A percentile compares a stretch with the other conserved stretches of the same genome.
phyloP scores from a whole-genome alignment of 2,888 invertebrate genomes.

The Cordilura impudica region DNA sequence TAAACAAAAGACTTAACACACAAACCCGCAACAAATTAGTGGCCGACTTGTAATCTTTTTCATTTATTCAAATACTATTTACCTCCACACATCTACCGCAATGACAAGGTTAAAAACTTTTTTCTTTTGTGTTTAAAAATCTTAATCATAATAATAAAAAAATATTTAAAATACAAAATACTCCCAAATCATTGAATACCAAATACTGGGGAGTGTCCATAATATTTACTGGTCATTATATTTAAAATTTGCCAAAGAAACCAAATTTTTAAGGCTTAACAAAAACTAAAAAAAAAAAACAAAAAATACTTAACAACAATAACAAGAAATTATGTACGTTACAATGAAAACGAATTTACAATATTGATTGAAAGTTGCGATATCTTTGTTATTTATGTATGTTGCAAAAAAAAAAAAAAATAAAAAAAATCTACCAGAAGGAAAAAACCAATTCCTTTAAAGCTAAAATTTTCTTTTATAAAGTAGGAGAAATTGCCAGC shows the following conservation, averaged over 20 bases:
- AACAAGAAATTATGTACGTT: neutral
- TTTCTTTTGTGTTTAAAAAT: slow-evolving; percentile 35
- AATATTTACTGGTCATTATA: slow-evolving; percentile 60
- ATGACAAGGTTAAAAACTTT: slow-evolving; percentile 55
- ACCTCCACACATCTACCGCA: neutral
- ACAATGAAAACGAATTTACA: slow-evolving; percentile 59
- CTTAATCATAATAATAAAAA: slow-evolving; percentile 49
- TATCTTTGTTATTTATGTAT: slow-evolving; percentile 60
- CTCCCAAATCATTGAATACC: slow-evolving; percentile 55
- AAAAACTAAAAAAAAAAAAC: slow-evolving; percentile 4
- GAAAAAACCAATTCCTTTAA: slow-evolving; percentile 47
- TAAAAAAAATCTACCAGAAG: neutral
- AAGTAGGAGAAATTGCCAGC: slow-evolving; percentile 39
- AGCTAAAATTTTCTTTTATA: slow-evolving; percentile 11
- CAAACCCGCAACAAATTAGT: neutral
- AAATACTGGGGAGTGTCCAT: slow-evolving; percentile 60
- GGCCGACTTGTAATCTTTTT: neutral
- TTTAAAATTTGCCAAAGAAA: slow-evolving; percentile 45
- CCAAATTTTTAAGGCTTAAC: slow-evolving; percentile 57
- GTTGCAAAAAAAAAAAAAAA: slow-evolving; percentile 25
- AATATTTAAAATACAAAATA: slow-evolving; percentile 24
- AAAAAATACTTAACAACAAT: neutral
- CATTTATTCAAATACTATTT: neutral
- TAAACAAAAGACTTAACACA: slow-evolving; percentile 32
- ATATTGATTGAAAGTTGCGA: slow-evolving; percentile 61